These are phyloP conservation scores for Cyanoderma ruficeps DNA, from an alignment of 2,113 vertebrate genomes.

Conservation along the genomic window DNA sequence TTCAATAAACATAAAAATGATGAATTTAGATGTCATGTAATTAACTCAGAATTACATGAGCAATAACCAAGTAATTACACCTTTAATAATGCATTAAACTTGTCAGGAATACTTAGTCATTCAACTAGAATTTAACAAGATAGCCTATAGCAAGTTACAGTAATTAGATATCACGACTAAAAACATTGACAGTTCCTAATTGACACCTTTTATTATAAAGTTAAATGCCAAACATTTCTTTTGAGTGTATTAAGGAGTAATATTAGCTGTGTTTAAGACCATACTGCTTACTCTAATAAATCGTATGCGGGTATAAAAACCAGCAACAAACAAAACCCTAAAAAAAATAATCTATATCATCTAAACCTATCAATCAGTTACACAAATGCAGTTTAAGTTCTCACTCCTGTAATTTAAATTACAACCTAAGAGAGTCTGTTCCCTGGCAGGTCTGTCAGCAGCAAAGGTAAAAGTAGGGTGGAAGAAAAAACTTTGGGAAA, in stretches of 20 bases:
- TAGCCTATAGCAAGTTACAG: conserved; percentile 79
- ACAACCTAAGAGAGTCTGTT: not conserved
- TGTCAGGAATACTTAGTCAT: conserved; percentile 82
- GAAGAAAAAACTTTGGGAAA: not conserved
- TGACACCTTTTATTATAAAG: conserved; percentile 81
- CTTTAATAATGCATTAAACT: conserved; percentile 84
- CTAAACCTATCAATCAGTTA: conserved; percentile 43
- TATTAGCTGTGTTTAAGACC: conserved; percentile 60
- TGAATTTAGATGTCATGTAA: conserved; percentile 81
- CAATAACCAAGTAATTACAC: conserved; percentile 82
- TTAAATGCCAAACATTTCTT: conserved; percentile 74
- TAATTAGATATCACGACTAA: conserved; percentile 80
- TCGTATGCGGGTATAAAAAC: not conserved
- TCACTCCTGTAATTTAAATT: conserved; percentile 55
- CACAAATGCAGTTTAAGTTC: conserved; percentile 37
- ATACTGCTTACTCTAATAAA: conserved; percentile 44
- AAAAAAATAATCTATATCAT: not conserved
- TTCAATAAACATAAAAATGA: conserved; percentile 85
- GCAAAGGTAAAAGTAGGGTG: not conserved
- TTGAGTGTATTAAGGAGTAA: conserved; percentile 71
- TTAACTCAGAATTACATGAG: conserved; percentile 81
- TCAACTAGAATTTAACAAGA: conserved; percentile 81
- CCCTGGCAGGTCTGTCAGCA: not conserved
- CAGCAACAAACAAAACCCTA: not conserved
- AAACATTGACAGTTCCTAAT: conserved; percentile 80